phyloP scores from a whole-genome alignment of 35 echinoderm and acorn worm genomes.

The Nesometra sesokonis region DNA sequence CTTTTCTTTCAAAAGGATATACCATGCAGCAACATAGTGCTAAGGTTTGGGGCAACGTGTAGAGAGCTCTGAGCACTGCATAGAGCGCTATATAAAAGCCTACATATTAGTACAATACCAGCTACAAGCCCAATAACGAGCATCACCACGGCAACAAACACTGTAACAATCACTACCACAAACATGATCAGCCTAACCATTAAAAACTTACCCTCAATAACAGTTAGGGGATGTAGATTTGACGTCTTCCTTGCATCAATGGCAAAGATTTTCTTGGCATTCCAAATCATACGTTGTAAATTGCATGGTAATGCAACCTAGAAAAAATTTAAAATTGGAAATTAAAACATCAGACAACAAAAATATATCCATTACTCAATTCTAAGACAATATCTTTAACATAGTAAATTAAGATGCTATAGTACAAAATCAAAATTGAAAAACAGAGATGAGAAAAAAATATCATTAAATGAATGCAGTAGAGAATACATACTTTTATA shows the following conservation, averaged over 20 bases:
- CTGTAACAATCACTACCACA: not conserved
- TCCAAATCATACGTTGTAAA: conserved; percentile 97
- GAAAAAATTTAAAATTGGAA: not conserved
- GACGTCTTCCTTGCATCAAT: conserved; percentile 60
- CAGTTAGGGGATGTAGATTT: conserved; percentile 70
- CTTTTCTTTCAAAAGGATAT: no score
- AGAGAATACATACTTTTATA: no score
- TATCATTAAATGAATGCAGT: no score
- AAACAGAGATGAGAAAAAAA: no score
- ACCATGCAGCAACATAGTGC: no score
- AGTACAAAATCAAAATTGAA: no score
- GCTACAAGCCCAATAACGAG: not conserved
- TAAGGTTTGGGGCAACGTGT: no score
- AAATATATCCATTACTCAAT: no score
- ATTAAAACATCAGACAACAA: not conserved
- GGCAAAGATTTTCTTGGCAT: conserved; percentile 96
- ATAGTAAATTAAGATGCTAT: no score
- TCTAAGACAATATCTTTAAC: no score
- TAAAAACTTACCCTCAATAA: conserved; percentile 70
- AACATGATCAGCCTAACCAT: not conserved
- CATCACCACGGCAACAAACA: not conserved
- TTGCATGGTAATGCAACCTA: conserved; percentile 96
- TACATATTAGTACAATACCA: not conserved
- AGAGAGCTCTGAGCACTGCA: no score
- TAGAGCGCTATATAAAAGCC: no score